phyloP scores from a whole-genome alignment of 2,797 vertebrate species.

The Manis javanica region DNA sequence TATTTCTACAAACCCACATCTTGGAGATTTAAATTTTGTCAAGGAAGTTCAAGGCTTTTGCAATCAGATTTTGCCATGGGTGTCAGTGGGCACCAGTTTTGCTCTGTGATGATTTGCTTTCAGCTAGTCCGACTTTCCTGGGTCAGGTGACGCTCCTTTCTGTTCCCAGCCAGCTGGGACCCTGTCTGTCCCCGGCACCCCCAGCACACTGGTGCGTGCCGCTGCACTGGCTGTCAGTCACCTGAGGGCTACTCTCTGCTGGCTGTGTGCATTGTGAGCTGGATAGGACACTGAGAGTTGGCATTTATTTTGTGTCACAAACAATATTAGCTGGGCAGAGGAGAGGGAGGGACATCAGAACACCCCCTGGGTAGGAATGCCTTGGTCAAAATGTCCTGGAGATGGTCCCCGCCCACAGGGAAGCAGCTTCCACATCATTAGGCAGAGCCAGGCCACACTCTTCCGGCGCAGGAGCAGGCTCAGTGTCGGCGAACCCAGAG shows the following conservation, averaged over 20 bases:
- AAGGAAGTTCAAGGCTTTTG: neutral
- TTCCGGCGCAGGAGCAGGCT: neutral
- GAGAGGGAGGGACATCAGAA: neutral
- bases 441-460: neutral
- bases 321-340: neutral
- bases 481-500: neutral
- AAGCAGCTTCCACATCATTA: rapidly evolving
- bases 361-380: neutral
- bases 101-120: neutral
- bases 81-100: neutral
- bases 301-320: neutral
- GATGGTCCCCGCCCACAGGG: neutral
- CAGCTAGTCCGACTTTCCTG: rapidly evolving
- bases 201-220: rapidly evolving
- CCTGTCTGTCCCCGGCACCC: rapidly evolving
- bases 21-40: neutral
- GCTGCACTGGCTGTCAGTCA: neutral
- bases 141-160: neutral
- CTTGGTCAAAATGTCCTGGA: neutral
- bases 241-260: rapidly evolving
- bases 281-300: neutral
- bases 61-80: neutral
- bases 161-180: neutral
- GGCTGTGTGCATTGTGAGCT: neutral
- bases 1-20: neutral